phyloP scores from a whole-genome alignment of 2,113 vertebrate genomes.

The Aspiorhynchus laticeps region DNA sequence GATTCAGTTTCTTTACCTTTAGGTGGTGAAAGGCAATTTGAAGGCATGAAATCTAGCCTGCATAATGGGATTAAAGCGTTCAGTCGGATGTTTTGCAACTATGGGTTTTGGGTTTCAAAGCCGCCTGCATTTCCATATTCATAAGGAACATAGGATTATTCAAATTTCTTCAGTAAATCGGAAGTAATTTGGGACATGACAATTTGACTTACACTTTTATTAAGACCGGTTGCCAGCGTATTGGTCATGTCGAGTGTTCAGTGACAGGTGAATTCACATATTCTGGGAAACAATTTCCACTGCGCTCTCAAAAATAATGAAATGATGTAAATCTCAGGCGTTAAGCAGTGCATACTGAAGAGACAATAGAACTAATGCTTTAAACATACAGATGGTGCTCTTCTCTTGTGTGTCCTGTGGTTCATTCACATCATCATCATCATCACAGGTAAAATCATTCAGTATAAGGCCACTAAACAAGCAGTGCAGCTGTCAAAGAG shows the following conservation, averaged over 20 bases:
- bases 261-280: neutral
- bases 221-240: neutral
- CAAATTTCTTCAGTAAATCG: conserved; percentile 28
- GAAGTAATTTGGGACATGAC: conserved; percentile 22
- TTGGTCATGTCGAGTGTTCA: neutral
- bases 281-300: neutral
- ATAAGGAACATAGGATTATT: conserved; percentile 45
- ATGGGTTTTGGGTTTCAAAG: conserved; percentile 36
- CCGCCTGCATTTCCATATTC: conserved; percentile 47
- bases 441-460: neutral
- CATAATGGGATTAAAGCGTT: conserved; percentile 45
- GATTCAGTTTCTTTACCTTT: conserved; percentile 14
- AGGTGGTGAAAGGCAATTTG: conserved; percentile 43
- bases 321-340: neutral
- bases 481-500: neutral
- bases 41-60: conserved; percentile 40
- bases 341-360: neutral
- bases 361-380: neutral
- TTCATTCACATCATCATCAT: neutral
- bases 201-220: conserved; percentile 19
- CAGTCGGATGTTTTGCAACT: conserved; percentile 35
- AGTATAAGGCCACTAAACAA: neutral
- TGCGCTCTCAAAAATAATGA: neutral
- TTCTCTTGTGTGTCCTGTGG: conserved; percentile 5
- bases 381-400: conserved; percentile 31